Evolutionary conservation across 2,888 invertebrate species (phyloP).

Genomic region (Ferrisia virgata): DNA sequence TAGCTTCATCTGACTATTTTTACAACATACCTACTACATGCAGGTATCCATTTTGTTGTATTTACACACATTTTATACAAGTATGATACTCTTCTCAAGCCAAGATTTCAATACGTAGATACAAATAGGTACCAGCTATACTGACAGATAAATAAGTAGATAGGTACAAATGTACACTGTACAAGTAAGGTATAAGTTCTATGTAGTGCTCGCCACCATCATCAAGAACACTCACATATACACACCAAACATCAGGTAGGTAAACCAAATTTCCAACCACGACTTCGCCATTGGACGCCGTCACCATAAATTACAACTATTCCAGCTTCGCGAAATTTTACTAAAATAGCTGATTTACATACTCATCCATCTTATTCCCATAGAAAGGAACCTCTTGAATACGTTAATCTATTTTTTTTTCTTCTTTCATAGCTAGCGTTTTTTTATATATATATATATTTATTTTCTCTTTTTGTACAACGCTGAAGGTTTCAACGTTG

Average conservation of each 20-base stretch:
- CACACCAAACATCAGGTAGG: not conserved
- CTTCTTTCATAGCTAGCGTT: not conserved
- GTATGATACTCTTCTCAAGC: too few relatives aligned
- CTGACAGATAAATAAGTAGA: too few relatives aligned
- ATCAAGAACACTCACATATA: too few relatives aligned
- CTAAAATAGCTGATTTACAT: slow-evolving; percentile 14
- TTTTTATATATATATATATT: too few relatives aligned
- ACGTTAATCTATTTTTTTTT: not conserved
- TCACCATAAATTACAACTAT: not conserved
- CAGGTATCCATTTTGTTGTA: too few relatives aligned
- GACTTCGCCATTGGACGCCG: not conserved
- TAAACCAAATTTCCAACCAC: not conserved
- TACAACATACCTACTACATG: too few relatives aligned
- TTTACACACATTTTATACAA: not conserved
- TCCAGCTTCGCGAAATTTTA: not conserved
- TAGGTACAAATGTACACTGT: too few relatives aligned
- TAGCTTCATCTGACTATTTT: too few relatives aligned
- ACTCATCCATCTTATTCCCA: not conserved
- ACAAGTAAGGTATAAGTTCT: too few relatives aligned
- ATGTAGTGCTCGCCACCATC: not conserved
- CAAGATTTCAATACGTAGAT: too few relatives aligned
- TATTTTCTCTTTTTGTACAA: not conserved
- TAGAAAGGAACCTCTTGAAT: not conserved
- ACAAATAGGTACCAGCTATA: too few relatives aligned
- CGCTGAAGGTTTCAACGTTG: not conserved